Evolutionary conservation across 2,113 vertebrate genomes (phyloP).

Genomic region (Orycteropus afer): DNA sequence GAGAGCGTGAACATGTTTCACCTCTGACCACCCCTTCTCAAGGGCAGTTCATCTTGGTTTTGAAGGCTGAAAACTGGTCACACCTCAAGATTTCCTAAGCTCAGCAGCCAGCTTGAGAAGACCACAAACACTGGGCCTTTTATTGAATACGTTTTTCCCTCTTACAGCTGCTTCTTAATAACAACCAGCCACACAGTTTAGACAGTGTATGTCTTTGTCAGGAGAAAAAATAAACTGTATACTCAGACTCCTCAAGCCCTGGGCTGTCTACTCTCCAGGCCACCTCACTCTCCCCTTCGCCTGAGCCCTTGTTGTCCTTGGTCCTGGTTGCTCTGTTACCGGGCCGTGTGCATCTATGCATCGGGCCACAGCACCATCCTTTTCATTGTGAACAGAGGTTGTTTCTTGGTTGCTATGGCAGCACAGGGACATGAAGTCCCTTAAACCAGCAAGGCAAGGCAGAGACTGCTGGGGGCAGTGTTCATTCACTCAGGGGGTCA

Average conservation of each 20-base stretch:
- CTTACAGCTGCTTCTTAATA: constrained; percentile 48
- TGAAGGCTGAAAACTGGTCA: constrained; percentile 64
- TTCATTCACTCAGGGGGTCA: neutral
- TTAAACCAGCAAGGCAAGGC: constrained; percentile 40
- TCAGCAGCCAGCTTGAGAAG: constrained; percentile 56
- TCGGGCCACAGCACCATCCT: constrained; percentile 46
- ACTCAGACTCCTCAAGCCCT: neutral
- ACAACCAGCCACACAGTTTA: constrained; percentile 60
- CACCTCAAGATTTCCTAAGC: constrained; percentile 65
- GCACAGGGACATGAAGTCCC: constrained; percentile 72
- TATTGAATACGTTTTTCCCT: constrained; percentile 56
- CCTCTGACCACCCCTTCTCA: constrained; percentile 35
- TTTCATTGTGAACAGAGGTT: constrained; percentile 67
- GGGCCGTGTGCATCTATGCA: neutral
- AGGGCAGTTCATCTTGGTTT: constrained; percentile 56
- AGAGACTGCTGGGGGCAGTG: constrained; percentile 24
- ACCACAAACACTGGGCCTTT: constrained; percentile 69
- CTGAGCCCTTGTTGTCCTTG: constrained; percentile 54
- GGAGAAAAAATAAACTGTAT: constrained; percentile 43
- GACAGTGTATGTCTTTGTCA: constrained; percentile 73
- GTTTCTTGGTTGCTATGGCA: constrained; percentile 82
- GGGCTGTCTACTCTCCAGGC: neutral
- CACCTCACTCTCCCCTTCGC: neutral
- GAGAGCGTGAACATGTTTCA: constrained; percentile 87
- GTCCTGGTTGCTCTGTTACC: constrained; percentile 73